Base-by-base conservation (phyloP, 2,113 vertebrate species). In the Leptocoma aspasia region DNA sequence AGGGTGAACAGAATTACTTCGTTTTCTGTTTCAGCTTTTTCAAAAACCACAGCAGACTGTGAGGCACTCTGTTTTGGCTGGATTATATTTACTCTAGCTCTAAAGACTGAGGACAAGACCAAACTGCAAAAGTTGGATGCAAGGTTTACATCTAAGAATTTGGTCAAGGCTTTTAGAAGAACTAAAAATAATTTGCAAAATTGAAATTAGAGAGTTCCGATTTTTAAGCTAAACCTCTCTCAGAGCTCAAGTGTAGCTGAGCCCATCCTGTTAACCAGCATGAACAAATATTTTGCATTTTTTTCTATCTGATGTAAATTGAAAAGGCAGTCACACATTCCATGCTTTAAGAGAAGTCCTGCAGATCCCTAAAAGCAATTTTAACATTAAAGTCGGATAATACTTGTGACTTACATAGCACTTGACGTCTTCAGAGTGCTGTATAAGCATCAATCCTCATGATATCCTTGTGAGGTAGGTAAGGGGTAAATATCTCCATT, bases 261-360 rank as follows among this genome's bases (percentile, higher is more conserved):
- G 20, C 57, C 53, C 76, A 90, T 68, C 26, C 47, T 90, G 37
- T 63, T 81, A 90, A 78, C 30, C n/a, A 60, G 28, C 49, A 41
- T 56, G 63, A 95, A 82, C 64, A 86, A 90, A 35, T 94, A 72
- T 35, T 90, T 93, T 65, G 27, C 80, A 30, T 91, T 89, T 56
- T 72, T 68, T 88, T 68, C 73, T 44, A 68, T 45, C 79, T 83
- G 44, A 86, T 68, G 44, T 47, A 83, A 89, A 78, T 0, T 65
- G 31, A 79, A 88, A 89, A 89, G 85, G 44, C 61, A 86, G 82
- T 75, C 61, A 78, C 64, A 66, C 8, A 44, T 94, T 94, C 86
- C 4, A 1, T 37, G 53, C 42, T 92, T 91, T 63, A 90, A 87
- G 33, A 65, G 30, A 91, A 73, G 47, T 77, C 42, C 57, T 86